A percentile compares a stretch with the other conserved stretches of the same genome.
Evolutionary conservation across 2,888 invertebrate genomes (phyloP).

Genomic region (Spisula subtruncata): DNA sequence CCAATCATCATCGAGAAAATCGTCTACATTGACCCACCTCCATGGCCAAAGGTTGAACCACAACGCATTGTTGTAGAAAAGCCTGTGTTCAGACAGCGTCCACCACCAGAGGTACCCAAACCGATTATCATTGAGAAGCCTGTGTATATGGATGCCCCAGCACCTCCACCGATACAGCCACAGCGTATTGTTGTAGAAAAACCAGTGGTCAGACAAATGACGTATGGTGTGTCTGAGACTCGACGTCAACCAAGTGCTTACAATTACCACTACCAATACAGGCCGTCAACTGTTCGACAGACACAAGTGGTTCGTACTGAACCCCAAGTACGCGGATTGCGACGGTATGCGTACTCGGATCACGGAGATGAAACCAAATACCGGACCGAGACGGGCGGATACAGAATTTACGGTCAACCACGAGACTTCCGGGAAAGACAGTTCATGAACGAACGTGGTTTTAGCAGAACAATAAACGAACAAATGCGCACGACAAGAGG

Average conservation of each 20-base stretch:
- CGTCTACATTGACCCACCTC: constrained; percentile 62
- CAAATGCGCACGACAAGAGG: constrained; percentile 52
- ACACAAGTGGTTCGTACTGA: constrained; percentile 49
- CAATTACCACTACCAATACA: constrained; percentile 50
- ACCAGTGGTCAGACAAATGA: constrained; percentile 49
- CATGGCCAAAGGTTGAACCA: constrained; percentile 65
- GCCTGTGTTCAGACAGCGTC: constrained; percentile 59
- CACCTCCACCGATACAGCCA: constrained; percentile 32
- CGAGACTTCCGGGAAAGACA: constrained; percentile 72
- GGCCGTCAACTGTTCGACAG: constrained; percentile 35
- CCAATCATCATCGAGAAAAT: constrained; percentile 68
- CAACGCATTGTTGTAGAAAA: constrained; percentile 66
- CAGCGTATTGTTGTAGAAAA: constrained; percentile 66
- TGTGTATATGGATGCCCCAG: constrained; percentile 58
- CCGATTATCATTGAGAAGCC: constrained; percentile 66
- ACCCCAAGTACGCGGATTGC: constrained; percentile 43
- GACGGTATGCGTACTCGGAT: constrained; percentile 60
- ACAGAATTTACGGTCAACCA: constrained; percentile 67
- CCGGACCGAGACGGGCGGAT: constrained; percentile 33
- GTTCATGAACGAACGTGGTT: constrained; percentile 72
- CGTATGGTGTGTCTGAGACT: constrained; percentile 55
- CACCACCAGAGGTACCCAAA: constrained; percentile 50
- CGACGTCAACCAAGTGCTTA: constrained; percentile 46
- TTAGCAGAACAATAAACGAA: constrained; percentile 60
- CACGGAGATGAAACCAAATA: constrained; percentile 47